Evolutionary conservation across 2,797 vertebrate species (phyloP).

Genomic region (Poecilia velifera): DNA sequence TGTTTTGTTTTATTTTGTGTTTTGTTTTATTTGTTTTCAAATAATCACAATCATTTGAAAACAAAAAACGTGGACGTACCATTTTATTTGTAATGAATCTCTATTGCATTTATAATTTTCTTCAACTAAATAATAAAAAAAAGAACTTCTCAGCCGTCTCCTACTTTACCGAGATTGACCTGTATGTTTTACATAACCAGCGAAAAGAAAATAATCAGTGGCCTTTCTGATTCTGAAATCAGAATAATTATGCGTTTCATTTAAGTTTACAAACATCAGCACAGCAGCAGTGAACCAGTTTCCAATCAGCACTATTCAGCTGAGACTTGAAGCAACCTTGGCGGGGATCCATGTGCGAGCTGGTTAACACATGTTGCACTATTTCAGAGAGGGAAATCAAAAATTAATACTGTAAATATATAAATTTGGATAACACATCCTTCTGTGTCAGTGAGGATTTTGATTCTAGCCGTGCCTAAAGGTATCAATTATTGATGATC

Average conservation of each 20-base stretch:
- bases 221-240: not conserved
- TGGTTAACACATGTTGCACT: constrained; percentile 48
- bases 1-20: no score
- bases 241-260: constrained; percentile 13
- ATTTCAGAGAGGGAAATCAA: constrained; percentile 45
- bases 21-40: no score
- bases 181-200: constrained; percentile 5
- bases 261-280: constrained; percentile 27
- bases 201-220: constrained; percentile 4
- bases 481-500: constrained; percentile 42
- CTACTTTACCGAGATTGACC: not conserved
- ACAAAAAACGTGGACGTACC: no score
- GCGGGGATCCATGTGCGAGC: constrained; percentile 50
- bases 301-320: constrained; percentile 43
- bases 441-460: constrained; percentile 24
- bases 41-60: not conserved
- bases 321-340: constrained; percentile 46
- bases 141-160: not conserved
- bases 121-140: not conserved
- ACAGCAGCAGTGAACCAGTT: constrained; percentile 52
- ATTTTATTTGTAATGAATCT: not conserved
- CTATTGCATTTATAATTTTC: not conserved
- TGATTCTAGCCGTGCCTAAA: constrained; percentile 36
- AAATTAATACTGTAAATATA: constrained; percentile 42
- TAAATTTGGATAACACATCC: constrained; percentile 38